Conservation (phyloP, 2,113 vertebrate species). For the Hippocampus barbouri region DNA sequence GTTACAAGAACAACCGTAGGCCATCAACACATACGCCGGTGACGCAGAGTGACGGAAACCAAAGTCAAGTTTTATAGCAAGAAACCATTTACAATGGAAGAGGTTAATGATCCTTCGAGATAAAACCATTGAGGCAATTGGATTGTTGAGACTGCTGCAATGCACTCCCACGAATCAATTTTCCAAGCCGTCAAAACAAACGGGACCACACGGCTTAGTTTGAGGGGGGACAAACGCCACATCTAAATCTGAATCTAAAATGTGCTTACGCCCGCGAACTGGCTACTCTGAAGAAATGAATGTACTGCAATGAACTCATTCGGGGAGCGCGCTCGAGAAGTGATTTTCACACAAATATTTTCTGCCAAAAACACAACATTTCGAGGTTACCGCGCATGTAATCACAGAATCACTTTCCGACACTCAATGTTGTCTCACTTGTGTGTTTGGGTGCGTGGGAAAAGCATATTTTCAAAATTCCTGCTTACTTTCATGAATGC, state of each 20-base stretch:
- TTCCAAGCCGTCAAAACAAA: not conserved
- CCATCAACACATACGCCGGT: too few species aligned
- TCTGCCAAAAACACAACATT: not conserved
- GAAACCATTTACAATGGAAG: not conserved
- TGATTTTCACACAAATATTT: not conserved
- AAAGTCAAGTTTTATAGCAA: too few species aligned
- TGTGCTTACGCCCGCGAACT: not conserved
- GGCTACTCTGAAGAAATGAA: not conserved
- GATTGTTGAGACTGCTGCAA: not conserved
- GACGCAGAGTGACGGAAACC: too few species aligned
- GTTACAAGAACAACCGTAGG: too few species aligned
- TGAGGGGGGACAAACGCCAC: not conserved
- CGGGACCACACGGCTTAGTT: not conserved
- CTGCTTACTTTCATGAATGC: not conserved
- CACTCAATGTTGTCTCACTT: not conserved
- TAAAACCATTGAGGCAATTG: not conserved
- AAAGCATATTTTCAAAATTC: not conserved
- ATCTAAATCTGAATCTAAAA: too few species aligned
- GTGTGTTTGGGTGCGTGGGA: not conserved
- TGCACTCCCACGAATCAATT: not conserved
- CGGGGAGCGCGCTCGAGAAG: too few species aligned
- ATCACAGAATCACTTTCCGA: not conserved
- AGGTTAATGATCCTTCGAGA: not conserved
- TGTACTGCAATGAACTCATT: too few species aligned
- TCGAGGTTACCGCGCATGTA: not conserved